Evolutionary conservation across 2,888 invertebrate species (phyloP).

Genomic region (Drosophila kanekoi): DNA sequence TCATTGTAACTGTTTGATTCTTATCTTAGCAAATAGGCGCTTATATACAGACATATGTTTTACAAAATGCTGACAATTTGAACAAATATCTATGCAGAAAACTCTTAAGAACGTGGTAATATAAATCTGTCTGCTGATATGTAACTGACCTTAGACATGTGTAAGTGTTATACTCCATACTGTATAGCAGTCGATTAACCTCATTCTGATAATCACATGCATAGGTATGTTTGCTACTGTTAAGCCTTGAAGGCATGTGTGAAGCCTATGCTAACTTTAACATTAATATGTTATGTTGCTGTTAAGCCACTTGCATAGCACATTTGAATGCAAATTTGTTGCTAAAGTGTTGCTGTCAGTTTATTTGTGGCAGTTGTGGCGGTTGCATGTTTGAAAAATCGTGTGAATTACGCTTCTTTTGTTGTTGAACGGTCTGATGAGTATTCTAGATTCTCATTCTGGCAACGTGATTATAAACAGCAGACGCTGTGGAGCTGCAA

Average conservation of each 20-base stretch:
- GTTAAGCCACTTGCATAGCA: conserved; percentile 25
- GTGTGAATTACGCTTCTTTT: conserved; percentile 2
- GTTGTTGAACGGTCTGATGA: conserved; percentile 37
- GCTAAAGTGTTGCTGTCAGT: conserved; percentile 45
- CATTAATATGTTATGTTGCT: conserved; percentile 21
- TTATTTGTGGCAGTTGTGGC: conserved; percentile 50
- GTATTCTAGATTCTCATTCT: conserved; percentile 40
- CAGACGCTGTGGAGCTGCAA: conserved; percentile 85
- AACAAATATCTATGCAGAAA: no score
- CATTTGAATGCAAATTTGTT: conserved; percentile 21
- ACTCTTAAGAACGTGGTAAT: no score
- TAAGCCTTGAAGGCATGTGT: neutral
- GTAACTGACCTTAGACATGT: no score
- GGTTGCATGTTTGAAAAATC: conserved; percentile 40
- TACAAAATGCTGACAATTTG: no score
- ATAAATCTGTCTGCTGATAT: no score
- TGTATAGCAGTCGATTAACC: neutral
- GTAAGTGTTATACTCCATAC: neutral
- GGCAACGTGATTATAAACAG: conserved; percentile 62
- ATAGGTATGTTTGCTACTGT: neutral
- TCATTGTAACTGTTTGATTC: neutral
- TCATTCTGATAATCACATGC: neutral
- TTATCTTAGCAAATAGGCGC: neutral
- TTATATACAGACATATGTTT: neutral
- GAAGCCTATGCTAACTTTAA: conserved; percentile 6